Conservation (phyloP, 2,113 vertebrate genomes). For the Puffinus mauretanicus region DNA sequence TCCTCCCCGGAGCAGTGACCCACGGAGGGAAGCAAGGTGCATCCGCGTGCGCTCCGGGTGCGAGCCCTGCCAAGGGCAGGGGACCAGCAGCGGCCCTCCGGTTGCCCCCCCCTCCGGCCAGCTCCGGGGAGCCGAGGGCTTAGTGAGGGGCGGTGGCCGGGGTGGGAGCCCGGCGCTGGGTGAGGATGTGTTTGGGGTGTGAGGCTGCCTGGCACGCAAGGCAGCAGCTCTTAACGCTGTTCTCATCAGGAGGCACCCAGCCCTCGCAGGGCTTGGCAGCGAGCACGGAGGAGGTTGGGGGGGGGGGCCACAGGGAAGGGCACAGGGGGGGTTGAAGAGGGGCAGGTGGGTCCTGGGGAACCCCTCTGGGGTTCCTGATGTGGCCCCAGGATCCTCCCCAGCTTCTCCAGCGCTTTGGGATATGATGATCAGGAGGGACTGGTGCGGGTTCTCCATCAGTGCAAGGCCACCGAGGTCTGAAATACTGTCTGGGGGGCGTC, state of each 20-base stretch:
- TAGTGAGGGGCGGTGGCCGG: neutral
- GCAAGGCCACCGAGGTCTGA: neutral
- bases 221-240: neutral
- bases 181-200: neutral
- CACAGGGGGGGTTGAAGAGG: too few species aligned
- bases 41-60: accelerated
- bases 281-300: neutral
- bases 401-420: neutral
- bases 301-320: too few species aligned
- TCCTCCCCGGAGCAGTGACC: accelerated
- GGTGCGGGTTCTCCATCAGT: accelerated
- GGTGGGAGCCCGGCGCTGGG: neutral
- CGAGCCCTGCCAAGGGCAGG: neutral
- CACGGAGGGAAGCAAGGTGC: neutral
- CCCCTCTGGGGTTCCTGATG: neutral
- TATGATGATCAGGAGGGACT: neutral
- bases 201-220: constrained; percentile 8
- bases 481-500: neutral
- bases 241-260: neutral
- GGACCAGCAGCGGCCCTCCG: accelerated
- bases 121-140: neutral
- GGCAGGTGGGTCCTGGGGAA: neutral
- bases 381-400: neutral
- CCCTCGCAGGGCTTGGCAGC: neutral
- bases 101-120: neutral